Evolutionary conservation across 2,888 invertebrate species (phyloP).

Genomic region (Odontocolon sp.): DNA sequence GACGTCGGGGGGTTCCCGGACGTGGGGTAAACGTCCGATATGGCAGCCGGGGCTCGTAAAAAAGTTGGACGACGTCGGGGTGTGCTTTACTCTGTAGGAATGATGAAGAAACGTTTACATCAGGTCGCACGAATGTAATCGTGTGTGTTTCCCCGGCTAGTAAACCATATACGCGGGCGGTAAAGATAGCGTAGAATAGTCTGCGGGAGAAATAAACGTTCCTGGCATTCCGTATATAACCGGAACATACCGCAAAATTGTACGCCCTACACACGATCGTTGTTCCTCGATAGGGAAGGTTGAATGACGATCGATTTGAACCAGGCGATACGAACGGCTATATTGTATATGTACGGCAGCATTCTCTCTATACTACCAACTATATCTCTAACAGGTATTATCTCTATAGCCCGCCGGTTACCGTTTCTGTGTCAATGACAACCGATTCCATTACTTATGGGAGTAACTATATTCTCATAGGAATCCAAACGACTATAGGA

Average conservation of each 20-base stretch:
- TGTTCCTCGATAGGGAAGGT: slow-evolving; percentile 30
- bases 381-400: slow-evolving; percentile 49
- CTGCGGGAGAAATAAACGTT: slow-evolving; percentile 27
- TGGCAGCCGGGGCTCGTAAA: slow-evolving; percentile 46
- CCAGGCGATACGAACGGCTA: slow-evolving; percentile 3
- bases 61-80: slow-evolving; percentile 56
- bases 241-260: neutral
- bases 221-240: neutral
- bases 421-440: slow-evolving; percentile 44
- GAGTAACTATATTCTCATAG: neutral
- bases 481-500: neutral
- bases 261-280: slow-evolving; percentile 9
- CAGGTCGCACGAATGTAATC: slow-evolving; percentile 2
- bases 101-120: slow-evolving; percentile 22
- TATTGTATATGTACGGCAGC: slow-evolving; percentile 34
- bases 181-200: slow-evolving; percentile 2
- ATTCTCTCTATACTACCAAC: slow-evolving; percentile 31
- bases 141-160: slow-evolving; percentile 14
- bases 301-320: slow-evolving; percentile 50
- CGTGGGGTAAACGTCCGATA: slow-evolving; percentile 42
- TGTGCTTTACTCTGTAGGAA: neutral
- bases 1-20: slow-evolving; percentile 14
- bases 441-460: slow-evolving; percentile 48
- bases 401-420: slow-evolving; percentile 28
- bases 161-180: slow-evolving; percentile 17